phyloP scores from a whole-genome alignment of 1,140 invertebrate genomes.

The Pseudoatta argentina region DNA sequence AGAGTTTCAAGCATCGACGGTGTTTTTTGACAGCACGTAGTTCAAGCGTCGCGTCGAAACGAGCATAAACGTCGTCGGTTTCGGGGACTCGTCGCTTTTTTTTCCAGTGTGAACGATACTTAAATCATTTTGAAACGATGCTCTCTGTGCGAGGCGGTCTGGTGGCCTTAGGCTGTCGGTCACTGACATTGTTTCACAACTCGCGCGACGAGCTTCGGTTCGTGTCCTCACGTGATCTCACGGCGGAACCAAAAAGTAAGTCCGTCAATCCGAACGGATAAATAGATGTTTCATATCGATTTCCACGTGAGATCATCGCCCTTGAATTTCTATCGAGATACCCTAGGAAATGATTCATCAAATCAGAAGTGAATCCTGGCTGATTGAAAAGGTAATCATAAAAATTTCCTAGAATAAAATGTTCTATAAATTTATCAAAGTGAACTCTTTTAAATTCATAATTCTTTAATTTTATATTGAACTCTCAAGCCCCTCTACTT shows the following conservation, averaged over 20 bases:
- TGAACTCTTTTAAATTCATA: not conserved
- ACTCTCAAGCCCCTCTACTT: too few species aligned
- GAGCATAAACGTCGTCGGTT: not conserved
- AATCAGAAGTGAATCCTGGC: not conserved
- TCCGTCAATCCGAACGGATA: constrained; percentile 51
- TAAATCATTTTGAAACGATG: constrained; percentile 76
- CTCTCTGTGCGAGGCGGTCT: constrained; percentile 77
- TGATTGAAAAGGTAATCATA: not conserved
- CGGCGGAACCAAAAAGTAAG: constrained; percentile 64
- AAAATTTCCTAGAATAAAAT: not conserved
- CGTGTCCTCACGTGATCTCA: constrained; percentile 67
- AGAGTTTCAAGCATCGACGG: constrained; percentile 24
- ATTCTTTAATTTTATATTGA: too few species aligned
- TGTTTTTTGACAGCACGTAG: constrained; percentile 9
- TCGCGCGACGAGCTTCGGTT: constrained; percentile 71
- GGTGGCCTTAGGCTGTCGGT: constrained; percentile 86
- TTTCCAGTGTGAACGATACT: constrained; percentile 76
- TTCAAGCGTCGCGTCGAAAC: not conserved
- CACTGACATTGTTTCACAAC: constrained; percentile 86
- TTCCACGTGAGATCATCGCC: constrained; percentile 12
- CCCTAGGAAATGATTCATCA: not conserved
- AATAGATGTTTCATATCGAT: constrained; percentile 8
- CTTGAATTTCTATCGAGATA: not conserved
- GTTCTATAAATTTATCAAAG: not conserved
- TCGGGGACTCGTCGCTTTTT: not conserved